These are phyloP conservation scores for Tortricodes alternella DNA, from an alignment of 2,888 invertebrate genomes.

Conservation along the genomic window DNA sequence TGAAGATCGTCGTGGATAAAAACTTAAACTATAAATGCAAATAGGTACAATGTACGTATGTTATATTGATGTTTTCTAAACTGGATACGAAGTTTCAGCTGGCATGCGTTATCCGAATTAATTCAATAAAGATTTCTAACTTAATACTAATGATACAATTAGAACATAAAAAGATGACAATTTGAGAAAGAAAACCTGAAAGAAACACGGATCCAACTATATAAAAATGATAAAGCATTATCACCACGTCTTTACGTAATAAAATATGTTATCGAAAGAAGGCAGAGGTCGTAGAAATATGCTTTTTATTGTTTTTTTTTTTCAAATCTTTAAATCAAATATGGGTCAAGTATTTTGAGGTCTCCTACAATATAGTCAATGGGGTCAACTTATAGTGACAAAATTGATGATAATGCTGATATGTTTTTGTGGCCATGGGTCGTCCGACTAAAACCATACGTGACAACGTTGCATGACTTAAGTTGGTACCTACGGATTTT, in stretches of 20 bases:
- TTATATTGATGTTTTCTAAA: background rate
- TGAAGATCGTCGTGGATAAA: background rate
- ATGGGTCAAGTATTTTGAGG: conserved; percentile 13
- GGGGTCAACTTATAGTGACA: background rate
- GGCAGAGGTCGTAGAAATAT: conserved; percentile 6
- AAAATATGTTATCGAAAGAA: conserved; percentile 11
- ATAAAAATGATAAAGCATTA: conserved; percentile 33
- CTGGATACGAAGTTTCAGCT: background rate
- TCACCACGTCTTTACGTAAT: conserved; percentile 17
- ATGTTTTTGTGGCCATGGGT: no score
- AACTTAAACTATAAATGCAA: conserved; percentile 25
- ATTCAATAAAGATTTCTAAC: conserved; percentile 23
- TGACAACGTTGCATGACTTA: no score
- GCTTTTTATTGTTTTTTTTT: conserved; percentile 4
- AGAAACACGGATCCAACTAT: conserved; percentile 41
- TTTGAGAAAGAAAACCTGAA: conserved; percentile 46
- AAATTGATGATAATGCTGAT: conserved; percentile 8
- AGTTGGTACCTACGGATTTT: no score
- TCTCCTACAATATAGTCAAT: conserved; percentile 5
- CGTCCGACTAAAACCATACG: no score
- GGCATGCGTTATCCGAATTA: conserved; percentile 11
- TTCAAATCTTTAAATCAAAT: no score
- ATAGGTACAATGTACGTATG: conserved; percentile 24
- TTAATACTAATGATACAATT: conserved; percentile 37
- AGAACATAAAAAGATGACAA: conserved; percentile 61